phyloP scores from a whole-genome alignment of 2,797 vertebrate genomes.

The Clamator glandarius region DNA sequence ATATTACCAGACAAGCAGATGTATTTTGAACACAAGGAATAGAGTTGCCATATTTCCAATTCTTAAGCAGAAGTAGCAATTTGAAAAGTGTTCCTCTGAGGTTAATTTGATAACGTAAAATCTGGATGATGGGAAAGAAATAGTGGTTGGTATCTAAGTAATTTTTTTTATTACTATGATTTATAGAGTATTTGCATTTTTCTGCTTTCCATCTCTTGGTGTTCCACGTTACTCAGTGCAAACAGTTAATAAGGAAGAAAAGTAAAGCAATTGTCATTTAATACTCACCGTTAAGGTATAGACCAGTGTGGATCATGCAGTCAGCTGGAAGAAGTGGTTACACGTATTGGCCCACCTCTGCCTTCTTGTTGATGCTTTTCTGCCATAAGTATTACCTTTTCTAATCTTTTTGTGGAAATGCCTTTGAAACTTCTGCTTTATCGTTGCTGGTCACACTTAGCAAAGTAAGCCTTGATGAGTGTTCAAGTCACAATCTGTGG shows the following conservation, averaged over 20 bases:
- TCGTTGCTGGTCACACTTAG: accelerated
- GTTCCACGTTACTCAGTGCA: background rate
- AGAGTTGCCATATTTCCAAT: background rate
- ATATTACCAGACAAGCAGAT: background rate
- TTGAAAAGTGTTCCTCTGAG: background rate
- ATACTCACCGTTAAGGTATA: background rate
- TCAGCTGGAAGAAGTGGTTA: background rate
- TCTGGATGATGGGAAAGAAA: background rate
- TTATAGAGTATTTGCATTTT: background rate
- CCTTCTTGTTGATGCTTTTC: background rate
- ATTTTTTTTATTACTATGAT: background rate
- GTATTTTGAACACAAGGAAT: background rate
- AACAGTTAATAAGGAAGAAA: background rate
- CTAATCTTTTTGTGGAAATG: background rate
- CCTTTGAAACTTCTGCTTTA: background rate
- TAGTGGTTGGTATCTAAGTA: background rate
- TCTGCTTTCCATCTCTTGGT: background rate
- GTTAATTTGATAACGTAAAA: background rate
- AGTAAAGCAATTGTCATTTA: background rate
- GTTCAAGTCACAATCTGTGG: background rate
- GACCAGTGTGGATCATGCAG: background rate
- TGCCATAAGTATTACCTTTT: background rate
- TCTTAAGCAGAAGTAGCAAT: background rate
- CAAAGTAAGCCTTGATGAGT: background rate
- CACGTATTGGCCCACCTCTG: background rate